These are phyloP conservation scores for Chaunax sp. DNA, from an alignment of 2,797 vertebrate genomes.

Conservation along the genomic window DNA sequence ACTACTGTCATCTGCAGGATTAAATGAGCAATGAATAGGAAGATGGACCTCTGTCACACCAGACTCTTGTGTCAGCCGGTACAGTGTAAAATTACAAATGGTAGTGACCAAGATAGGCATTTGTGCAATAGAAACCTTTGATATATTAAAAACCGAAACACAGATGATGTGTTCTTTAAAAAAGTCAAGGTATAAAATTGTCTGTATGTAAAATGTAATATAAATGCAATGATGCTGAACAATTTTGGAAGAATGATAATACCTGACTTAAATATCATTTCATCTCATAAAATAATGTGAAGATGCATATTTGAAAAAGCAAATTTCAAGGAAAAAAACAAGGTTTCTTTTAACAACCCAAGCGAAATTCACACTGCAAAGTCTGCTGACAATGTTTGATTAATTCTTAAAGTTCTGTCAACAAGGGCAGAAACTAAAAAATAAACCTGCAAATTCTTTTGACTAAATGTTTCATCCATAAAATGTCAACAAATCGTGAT, in stretches of 20 bases:
- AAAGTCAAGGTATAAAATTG: background rate
- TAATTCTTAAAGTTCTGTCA: no score
- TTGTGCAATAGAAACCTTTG: background rate
- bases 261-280: background rate
- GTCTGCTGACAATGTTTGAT: no score
- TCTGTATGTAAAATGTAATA: no score
- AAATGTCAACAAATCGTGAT: no score
- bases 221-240: no score
- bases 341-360: no score
- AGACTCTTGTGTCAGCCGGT: background rate
- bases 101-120: background rate
- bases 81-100: background rate
- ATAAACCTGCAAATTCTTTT: no score
- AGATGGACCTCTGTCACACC: constrained; percentile 4
- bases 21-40: constrained; percentile 37
- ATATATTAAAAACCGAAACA: background rate
- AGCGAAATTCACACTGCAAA: background rate
- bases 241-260: background rate
- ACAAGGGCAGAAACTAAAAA: no score
- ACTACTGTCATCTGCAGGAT: constrained; percentile 70
- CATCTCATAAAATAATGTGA: background rate
- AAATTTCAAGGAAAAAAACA: background rate
- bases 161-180: background rate
- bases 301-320: background rate
- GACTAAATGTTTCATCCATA: no score